A percentile compares a stretch with the other conserved stretches of the same genome.
These are phyloP conservation scores for Yponomeuta plumbellus DNA, from an alignment of 2,888 invertebrate genomes.

Conservation along the genomic window DNA sequence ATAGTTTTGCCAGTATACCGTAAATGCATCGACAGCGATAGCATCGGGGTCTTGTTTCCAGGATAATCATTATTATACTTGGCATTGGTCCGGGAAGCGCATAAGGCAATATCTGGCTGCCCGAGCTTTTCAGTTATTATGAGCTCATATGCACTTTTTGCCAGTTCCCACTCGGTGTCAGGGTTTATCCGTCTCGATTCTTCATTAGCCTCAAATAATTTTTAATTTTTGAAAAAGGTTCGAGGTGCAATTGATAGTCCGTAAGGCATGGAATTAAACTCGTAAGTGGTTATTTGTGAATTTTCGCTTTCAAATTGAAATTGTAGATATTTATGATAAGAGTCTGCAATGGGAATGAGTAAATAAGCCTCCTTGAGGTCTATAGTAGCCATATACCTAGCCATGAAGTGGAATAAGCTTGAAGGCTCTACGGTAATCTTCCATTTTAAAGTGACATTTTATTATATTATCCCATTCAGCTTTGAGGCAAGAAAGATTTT, in stretches of 20 bases:
- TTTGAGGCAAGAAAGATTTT: conserved; percentile 12
- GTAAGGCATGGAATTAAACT: conserved; percentile 9
- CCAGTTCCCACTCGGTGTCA: neutral
- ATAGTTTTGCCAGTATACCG: conserved; percentile 18
- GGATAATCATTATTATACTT: conserved; percentile 20
- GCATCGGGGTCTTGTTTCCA: conserved; percentile 23
- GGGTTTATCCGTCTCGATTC: conserved; percentile 26
- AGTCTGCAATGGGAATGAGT: no score
- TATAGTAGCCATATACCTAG: no score
- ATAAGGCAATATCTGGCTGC: conserved; percentile 23
- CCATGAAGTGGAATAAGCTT: conserved; percentile 3
- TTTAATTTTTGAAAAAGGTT: conserved; percentile 1
- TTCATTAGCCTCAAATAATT: conserved; percentile 25
- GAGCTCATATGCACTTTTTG: neutral
- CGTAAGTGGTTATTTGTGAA: neutral
- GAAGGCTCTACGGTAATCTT: conserved; percentile 11
- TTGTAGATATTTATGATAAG: conserved; percentile 14
- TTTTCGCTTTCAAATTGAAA: conserved; percentile 2
- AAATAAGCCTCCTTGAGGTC: no score
- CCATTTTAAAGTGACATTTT: conserved; percentile 13
- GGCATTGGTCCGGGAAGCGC: conserved; percentile 20
- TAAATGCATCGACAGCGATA: conserved; percentile 18
- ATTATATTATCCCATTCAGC: conserved; percentile 4
- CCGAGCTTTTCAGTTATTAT: conserved; percentile 22
- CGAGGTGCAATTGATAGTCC: conserved; percentile 7